Evolutionary conservation across 2,888 invertebrate species (phyloP).

Genomic region (Hanleya hanleyi): DNA sequence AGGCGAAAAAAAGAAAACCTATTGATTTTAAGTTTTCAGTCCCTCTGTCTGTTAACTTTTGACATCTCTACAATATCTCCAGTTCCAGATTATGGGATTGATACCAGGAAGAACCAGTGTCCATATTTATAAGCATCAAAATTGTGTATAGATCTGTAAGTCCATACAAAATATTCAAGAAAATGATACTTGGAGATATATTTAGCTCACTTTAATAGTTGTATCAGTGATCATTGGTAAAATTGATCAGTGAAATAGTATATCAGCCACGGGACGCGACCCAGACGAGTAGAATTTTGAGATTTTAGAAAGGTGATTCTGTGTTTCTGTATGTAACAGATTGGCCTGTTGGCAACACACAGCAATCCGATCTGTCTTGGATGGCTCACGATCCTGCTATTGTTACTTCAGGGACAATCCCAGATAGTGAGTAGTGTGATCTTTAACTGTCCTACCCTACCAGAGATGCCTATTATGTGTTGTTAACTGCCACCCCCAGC

Average conservation of each 20-base stretch:
- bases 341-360: conserved; percentile 14
- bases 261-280: background rate
- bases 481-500: no score
- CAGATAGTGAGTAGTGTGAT: conserved; percentile 48
- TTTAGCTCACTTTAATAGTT: no score
- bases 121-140: no score
- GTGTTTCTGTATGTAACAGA: conserved; percentile 15
- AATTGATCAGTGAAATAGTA: no score
- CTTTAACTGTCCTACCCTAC: no score
- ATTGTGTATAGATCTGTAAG: no score
- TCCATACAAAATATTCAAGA: no score
- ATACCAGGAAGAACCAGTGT: background rate
- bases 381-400: conserved; percentile 95
- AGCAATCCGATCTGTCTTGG: conserved; percentile 79
- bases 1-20: background rate
- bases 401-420: conserved; percentile 82
- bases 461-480: no score
- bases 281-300: background rate
- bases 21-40: background rate
- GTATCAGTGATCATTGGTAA: no score
- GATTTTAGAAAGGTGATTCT: conserved; percentile 2
- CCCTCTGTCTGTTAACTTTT: background rate
- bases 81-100: background rate
- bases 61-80: background rate
- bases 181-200: no score